Percentiles rank a stretch among this genome's conserved stretches.
Evolutionary conservation across 2,113 vertebrate species (phyloP).

Genomic region (Poeciliopsis retropinna): DNA sequence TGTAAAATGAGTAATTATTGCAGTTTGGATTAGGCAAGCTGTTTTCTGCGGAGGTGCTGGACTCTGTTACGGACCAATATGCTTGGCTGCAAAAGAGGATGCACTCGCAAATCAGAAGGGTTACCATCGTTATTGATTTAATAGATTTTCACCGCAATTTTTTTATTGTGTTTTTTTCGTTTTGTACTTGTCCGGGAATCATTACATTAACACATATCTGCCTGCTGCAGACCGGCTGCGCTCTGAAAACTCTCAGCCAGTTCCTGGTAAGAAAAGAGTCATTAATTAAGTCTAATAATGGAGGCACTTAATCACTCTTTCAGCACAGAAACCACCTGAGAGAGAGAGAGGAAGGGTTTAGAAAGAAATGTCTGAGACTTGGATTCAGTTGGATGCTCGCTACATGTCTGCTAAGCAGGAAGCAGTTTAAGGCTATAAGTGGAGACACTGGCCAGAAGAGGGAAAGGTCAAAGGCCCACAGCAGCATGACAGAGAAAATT

Average conservation of each 20-base stretch:
- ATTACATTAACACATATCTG: neutral
- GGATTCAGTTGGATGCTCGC: conserved; percentile 9
- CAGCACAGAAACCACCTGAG: conserved; percentile 20
- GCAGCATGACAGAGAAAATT: conserved; percentile 50
- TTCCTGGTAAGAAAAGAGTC: conserved; percentile 35
- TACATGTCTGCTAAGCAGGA: conserved; percentile 26
- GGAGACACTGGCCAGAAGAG: conserved; percentile 5
- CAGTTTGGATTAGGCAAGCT: conserved; percentile 55
- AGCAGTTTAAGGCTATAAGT: conserved; percentile 22
- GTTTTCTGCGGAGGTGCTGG: conserved; percentile 37
- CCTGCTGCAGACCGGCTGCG: conserved; percentile 18
- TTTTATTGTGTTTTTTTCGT: neutral
- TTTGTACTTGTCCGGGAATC: neutral
- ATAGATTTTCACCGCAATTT: neutral
- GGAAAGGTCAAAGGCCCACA: conserved; percentile 33
- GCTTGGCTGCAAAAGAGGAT: conserved; percentile 12
- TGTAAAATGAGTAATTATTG: conserved; percentile 68
- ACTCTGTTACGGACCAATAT: conserved; percentile 29
- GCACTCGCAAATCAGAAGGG: conserved; percentile 20
- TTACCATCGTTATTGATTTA: neutral
- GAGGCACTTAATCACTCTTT: conserved; percentile 52
- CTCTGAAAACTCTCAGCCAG: conserved; percentile 26
- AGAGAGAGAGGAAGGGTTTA: neutral
- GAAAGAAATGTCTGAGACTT: neutral
- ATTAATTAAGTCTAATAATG: conserved; percentile 58